These are phyloP conservation scores for Drosophila paucipuncta DNA, from an alignment of 2,888 invertebrate genomes.

Conservation along the genomic window DNA sequence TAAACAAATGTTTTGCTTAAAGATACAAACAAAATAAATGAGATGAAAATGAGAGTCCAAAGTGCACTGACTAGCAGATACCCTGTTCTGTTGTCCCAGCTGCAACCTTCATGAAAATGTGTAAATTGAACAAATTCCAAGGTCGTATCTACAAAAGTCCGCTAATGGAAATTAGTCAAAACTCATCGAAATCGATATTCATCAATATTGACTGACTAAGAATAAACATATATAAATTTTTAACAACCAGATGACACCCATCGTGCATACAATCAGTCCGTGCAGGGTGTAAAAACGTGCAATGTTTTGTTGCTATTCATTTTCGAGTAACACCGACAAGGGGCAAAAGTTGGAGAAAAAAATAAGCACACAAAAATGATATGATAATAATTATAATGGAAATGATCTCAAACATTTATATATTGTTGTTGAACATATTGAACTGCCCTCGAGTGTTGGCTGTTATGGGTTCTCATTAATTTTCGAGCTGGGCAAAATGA, in stretches of 20 bases:
- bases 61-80: not conserved
- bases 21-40: conserved; percentile 31
- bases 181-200: not conserved
- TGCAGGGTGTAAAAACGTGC: conserved; percentile 10
- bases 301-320: conserved; percentile 27
- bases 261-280: not conserved
- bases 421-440: not conserved
- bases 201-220: not conserved
- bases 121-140: not conserved
- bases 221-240: not conserved
- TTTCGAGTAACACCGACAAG: conserved; percentile 6
- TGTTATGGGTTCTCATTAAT: conserved; percentile 60
- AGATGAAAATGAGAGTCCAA: not conserved
- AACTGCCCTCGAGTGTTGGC: conserved; percentile 43
- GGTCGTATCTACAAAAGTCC: not conserved
- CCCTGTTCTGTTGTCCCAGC: not conserved
- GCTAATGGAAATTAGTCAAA: not conserved
- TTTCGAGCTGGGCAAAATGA: conserved; percentile 47
- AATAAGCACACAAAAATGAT: not conserved
- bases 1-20: conserved; percentile 59
- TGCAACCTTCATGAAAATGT: not conserved
- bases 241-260: too few species aligned
- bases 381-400: not conserved
- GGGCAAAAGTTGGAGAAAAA: too few species aligned
- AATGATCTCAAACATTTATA: not conserved